A percentile compares a stretch with the other conserved stretches of the same genome.
Evolutionary conservation across 2,888 invertebrate genomes (phyloP).

Genomic region (Scelioninae gen. 2): DNA sequence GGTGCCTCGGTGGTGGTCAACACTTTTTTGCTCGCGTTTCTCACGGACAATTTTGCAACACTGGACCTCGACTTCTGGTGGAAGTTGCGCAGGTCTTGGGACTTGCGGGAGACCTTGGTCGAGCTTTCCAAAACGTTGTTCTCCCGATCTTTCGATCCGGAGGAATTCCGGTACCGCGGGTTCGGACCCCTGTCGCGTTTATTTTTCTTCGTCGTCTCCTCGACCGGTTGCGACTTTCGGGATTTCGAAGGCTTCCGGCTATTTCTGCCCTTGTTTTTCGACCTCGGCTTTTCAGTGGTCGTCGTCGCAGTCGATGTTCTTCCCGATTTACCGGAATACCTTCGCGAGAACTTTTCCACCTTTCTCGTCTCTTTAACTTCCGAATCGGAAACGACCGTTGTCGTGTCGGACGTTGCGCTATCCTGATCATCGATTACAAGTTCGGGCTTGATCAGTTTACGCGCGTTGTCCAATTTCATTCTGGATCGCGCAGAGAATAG

Average conservation of each 20-base stretch:
- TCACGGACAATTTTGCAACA: constrained; percentile 15
- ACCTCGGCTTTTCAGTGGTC: constrained; percentile 36
- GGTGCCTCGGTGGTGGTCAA: constrained; percentile 51
- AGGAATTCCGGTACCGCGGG: constrained; percentile 30
- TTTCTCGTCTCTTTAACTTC: constrained; percentile 59
- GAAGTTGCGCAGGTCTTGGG: constrained; percentile 7
- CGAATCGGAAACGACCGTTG: constrained; percentile 29
- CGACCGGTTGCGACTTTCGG: constrained; percentile 42
- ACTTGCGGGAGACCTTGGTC: constrained; percentile 29
- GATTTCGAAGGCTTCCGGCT: constrained; percentile 25
- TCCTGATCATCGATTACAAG: constrained; percentile 63
- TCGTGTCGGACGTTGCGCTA: constrained; percentile 57
- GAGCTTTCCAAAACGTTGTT: constrained; percentile 48
- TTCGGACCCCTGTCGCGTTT: constrained; percentile 20
- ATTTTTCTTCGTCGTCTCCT: constrained; percentile 38
- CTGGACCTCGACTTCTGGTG: constrained; percentile 33
- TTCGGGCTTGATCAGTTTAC: constrained; percentile 70
- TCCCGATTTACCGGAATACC: constrained; percentile 18
- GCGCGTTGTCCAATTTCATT: constrained; percentile 71
- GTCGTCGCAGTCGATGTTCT: background rate
- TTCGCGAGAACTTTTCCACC: constrained; percentile 56
- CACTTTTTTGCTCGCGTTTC: constrained; percentile 7
- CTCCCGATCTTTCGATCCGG: constrained; percentile 42
- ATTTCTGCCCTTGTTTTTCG: constrained; percentile 26
- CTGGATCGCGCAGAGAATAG: constrained; percentile 69